Conservation (phyloP, 2,888 invertebrate species). For the Atethmia centrago region DNA sequence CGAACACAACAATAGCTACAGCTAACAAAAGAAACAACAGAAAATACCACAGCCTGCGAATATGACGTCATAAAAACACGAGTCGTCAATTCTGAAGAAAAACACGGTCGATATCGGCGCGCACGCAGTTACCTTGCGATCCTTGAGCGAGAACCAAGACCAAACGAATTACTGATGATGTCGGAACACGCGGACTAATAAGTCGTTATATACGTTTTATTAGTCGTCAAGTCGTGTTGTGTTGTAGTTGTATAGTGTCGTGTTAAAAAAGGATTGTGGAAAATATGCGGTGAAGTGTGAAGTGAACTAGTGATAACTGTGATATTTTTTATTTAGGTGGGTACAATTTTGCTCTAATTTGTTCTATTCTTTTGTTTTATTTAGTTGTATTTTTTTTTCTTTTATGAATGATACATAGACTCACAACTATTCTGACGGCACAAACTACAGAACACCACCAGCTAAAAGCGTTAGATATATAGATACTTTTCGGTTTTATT, state of each 20-base stretch:
- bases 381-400: background rate
- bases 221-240: constrained; percentile 16
- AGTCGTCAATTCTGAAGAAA: constrained; percentile 39
- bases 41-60: background rate
- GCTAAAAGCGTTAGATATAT: background rate
- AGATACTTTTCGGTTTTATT: background rate
- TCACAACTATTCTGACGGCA: background rate
- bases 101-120: constrained; percentile 32
- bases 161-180: constrained; percentile 43
- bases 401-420: background rate
- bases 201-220: constrained; percentile 23
- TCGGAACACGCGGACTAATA: constrained; percentile 21
- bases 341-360: constrained; percentile 14
- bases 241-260: constrained; percentile 2
- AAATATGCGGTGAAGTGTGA: constrained; percentile 23
- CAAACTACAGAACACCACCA: background rate
- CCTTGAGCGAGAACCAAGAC: constrained; percentile 60
- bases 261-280: constrained; percentile 8
- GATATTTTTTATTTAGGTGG: constrained; percentile 10
- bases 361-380: background rate
- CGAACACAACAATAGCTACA: background rate
- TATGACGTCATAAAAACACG: constrained; percentile 29
- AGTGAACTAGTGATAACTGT: constrained; percentile 3
- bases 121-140: constrained; percentile 46
- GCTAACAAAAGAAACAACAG: background rate